Evolutionary conservation across 2,888 invertebrate species (phyloP).

Genomic region (Allygus modestus): DNA sequence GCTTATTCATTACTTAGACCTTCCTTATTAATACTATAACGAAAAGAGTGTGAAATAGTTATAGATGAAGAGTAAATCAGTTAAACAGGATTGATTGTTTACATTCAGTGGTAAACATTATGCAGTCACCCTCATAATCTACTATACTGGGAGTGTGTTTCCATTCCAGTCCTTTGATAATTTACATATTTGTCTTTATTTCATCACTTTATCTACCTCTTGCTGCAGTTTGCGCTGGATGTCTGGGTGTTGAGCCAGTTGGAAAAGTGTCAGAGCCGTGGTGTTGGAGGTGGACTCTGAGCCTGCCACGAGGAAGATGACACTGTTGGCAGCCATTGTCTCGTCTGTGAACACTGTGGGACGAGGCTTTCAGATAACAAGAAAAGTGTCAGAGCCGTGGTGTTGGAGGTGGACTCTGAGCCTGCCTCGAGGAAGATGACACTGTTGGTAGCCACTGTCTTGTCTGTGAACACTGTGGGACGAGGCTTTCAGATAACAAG

Average conservation of each 20-base stretch:
- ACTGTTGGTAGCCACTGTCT: conserved; percentile 59
- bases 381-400: conserved; percentile 39
- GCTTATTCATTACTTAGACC: too few species aligned
- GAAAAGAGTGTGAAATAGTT: too few species aligned
- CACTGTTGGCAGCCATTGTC: conserved; percentile 60
- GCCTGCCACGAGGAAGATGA: conserved; percentile 62
- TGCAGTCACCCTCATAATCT: too few species aligned
- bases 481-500: too few species aligned
- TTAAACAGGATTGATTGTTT: too few species aligned
- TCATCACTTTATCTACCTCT: neutral
- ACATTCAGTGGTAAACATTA: too few species aligned
- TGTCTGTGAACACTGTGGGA: conserved; percentile 56
- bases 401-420: conserved; percentile 51
- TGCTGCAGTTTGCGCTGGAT: conserved; percentile 43
- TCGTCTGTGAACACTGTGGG: conserved; percentile 55
- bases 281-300: conserved; percentile 53
- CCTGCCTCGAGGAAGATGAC: conserved; percentile 62
- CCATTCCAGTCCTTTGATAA: too few species aligned
- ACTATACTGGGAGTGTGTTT: too few species aligned
- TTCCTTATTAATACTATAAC: too few species aligned
- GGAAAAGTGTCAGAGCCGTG: conserved; percentile 34
- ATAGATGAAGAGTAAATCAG: too few species aligned
- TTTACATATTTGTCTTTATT: too few species aligned
- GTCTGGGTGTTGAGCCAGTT: conserved; percentile 44
- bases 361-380: too few species aligned